Evolutionary conservation across 2,888 invertebrate genomes (phyloP).

Genomic region (Choreutis nemorana): DNA sequence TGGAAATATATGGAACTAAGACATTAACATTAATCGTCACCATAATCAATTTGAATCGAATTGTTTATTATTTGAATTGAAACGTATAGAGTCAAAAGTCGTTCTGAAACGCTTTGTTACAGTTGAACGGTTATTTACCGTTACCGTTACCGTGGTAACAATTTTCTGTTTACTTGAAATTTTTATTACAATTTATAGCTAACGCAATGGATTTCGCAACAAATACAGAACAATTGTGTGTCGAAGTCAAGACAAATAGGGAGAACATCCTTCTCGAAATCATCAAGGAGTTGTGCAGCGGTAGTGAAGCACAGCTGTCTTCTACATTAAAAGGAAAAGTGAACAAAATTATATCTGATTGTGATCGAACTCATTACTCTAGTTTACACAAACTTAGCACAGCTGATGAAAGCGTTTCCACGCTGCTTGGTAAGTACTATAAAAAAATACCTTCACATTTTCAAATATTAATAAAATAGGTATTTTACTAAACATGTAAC

Average conservation of each 20-base stretch:
- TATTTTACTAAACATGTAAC: no score
- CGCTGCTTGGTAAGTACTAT: slow-evolving; percentile 34
- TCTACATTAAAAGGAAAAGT: slow-evolving; percentile 40
- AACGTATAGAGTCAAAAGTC: not conserved
- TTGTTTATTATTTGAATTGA: no score
- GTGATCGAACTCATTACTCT: slow-evolving; percentile 41
- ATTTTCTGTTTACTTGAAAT: slow-evolving; percentile 3
- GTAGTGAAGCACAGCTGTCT: slow-evolving; percentile 25
- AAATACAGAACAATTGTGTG: slow-evolving; percentile 24
- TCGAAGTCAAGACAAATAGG: slow-evolving; percentile 27
- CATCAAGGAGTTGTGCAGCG: slow-evolving; percentile 39
- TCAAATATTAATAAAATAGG: not conserved
- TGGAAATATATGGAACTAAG: no score
- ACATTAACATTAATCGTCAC: no score
- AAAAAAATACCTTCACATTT: not conserved
- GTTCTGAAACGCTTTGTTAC: slow-evolving; percentile 3
- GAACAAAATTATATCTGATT: slow-evolving; percentile 43
- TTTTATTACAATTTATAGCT: slow-evolving; percentile 3
- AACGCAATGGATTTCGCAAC: slow-evolving; percentile 44
- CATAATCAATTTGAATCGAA: no score
- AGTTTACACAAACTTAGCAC: slow-evolving; percentile 47
- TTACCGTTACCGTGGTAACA: slow-evolving; percentile 3
- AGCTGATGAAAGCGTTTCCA: slow-evolving; percentile 46
- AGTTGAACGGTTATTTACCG: not conserved
- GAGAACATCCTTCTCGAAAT: slow-evolving; percentile 42